phyloP scores from a whole-genome alignment of 2,888 invertebrate genomes.

The Plebejus melissa region DNA sequence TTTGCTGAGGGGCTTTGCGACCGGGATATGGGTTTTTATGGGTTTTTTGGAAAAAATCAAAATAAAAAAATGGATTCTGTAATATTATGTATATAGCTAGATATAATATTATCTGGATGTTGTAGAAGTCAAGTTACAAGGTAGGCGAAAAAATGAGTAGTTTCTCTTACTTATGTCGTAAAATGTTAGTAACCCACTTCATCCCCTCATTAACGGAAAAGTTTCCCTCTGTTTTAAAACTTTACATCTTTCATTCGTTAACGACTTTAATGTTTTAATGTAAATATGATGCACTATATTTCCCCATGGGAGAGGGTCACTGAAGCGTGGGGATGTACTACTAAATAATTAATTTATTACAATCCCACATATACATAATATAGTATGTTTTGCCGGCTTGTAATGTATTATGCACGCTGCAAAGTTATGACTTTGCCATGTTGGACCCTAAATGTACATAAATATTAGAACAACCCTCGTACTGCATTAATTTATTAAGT shows the following conservation, averaged over 20 bases:
- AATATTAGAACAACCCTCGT: slow-evolving; percentile 4
- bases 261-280: not conserved
- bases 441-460: slow-evolving; percentile 14
- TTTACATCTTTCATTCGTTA: not conserved
- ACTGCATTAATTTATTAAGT: not conserved
- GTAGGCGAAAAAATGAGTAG: too few relatives aligned
- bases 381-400: slow-evolving; percentile 5
- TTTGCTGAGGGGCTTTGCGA: too few relatives aligned
- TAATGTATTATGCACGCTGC: slow-evolving; percentile 8
- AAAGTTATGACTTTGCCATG: not conserved
- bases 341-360: slow-evolving; percentile 24
- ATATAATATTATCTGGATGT: too few relatives aligned
- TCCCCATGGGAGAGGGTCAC: slow-evolving; percentile 1
- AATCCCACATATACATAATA: slow-evolving; percentile 10
- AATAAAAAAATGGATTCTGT: too few relatives aligned
- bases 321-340: not conserved
- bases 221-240: not conserved
- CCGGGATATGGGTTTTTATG: too few relatives aligned
- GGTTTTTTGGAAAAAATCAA: too few relatives aligned
- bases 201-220: not conserved
- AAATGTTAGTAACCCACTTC: too few relatives aligned
- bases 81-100: too few relatives aligned
- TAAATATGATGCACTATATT: not conserved
- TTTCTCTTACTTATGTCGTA: too few relatives aligned
- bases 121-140: too few relatives aligned